A percentile compares a stretch with the other conserved stretches of the same genome.
Conservation (phyloP, 1,140 invertebrate genomes). For the Ceratosolen solmsi region DNA sequence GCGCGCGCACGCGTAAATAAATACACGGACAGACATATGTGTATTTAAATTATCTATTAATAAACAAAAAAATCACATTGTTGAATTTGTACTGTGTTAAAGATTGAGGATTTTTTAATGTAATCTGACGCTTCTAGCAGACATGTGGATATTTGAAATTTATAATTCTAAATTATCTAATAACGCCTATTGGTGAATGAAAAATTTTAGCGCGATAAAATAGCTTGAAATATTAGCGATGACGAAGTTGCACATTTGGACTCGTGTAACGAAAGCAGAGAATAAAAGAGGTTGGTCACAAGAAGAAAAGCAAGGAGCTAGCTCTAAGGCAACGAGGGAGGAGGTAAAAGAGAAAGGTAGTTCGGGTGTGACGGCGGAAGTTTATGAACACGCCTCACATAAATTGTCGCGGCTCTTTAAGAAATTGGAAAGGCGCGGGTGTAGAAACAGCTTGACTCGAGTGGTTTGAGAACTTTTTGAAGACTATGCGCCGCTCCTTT, state of each 20-base stretch:
- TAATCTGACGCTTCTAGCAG: no score
- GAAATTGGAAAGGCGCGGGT: slow-evolving; percentile 72
- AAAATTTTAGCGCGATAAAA: neutral
- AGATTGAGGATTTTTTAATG: no score
- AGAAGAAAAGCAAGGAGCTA: slow-evolving; percentile 4
- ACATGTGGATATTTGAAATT: no score
- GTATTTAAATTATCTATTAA: no score
- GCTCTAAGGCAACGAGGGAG: slow-evolving; percentile 45
- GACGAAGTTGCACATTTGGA: neutral
- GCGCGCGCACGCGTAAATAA: no score
- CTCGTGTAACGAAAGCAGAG: slow-evolving; percentile 13
- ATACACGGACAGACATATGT: no score
- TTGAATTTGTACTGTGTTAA: no score
- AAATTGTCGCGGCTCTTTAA: slow-evolving; percentile 75
- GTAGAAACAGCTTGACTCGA: slow-evolving; percentile 72
- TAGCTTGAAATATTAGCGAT: neutral
- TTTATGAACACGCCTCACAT: slow-evolving; percentile 74
- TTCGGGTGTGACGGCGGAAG: slow-evolving; percentile 61
- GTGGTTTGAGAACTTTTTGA: slow-evolving; percentile 71
- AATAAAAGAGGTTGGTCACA: slow-evolving; percentile 22
- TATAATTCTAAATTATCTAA: no score
- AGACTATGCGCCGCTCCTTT: slow-evolving; percentile 55
- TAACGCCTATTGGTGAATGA: neutral
- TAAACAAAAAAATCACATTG: no score
- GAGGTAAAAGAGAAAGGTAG: slow-evolving; percentile 45